These are phyloP conservation scores for Sturmia bella DNA, from an alignment of 2,888 invertebrate genomes.

Conservation along the genomic window DNA sequence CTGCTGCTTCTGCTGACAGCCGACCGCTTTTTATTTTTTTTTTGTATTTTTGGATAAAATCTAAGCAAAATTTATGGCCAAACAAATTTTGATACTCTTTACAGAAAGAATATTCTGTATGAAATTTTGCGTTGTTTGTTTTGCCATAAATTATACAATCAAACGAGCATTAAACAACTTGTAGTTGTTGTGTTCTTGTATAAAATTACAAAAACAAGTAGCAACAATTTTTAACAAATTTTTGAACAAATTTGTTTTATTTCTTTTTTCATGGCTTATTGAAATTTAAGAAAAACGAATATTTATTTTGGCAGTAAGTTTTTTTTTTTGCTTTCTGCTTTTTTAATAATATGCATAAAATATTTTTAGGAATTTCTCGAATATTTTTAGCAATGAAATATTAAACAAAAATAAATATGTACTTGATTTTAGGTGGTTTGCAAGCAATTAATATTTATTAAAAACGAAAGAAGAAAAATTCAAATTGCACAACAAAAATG, in stretches of 20 bases:
- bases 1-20: background rate
- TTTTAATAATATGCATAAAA: constrained; percentile 28
- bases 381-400: constrained; percentile 36
- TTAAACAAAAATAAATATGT: constrained; percentile 1
- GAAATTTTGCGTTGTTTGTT: constrained; percentile 27
- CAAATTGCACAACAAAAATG: background rate
- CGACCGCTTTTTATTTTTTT: constrained; percentile 15
- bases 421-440: constrained; percentile 33
- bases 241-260: constrained; percentile 17
- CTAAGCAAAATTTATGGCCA: background rate
- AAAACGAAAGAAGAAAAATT: background rate
- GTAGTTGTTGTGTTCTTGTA: constrained; percentile 48
- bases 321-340: background rate
- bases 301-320: constrained; percentile 26
- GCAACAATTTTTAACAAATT: background rate
- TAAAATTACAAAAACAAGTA: constrained; percentile 30
- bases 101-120: background rate
- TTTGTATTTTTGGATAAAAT: constrained; percentile 29
- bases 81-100: constrained; percentile 26
- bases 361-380: constrained; percentile 32
- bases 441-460: background rate
- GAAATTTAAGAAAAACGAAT: constrained; percentile 17
- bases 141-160: constrained; percentile 64
- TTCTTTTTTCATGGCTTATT: constrained; percentile 23
- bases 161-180: constrained; percentile 64